These are phyloP conservation scores for Gasterosteus nipponicus DNA, from an alignment of 2,113 vertebrate genomes.

Conservation along the genomic window DNA sequence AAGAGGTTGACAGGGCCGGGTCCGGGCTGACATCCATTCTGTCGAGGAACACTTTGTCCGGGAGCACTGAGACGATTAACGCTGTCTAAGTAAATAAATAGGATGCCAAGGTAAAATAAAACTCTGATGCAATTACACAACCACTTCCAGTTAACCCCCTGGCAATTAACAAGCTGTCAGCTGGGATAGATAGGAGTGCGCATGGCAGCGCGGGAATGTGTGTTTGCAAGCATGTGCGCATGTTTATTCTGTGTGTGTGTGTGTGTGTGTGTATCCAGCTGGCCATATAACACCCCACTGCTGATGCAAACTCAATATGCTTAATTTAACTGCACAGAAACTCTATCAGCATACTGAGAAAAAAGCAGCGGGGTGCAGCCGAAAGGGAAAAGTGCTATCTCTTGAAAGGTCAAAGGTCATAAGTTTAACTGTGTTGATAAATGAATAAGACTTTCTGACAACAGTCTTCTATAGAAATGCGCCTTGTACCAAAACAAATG, in stretches of 20 bases:
- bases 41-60: slow-evolving; percentile 55
- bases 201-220: slow-evolving; percentile 34
- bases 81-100: slow-evolving; percentile 77
- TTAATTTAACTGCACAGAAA: slow-evolving; percentile 80
- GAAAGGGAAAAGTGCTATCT: slow-evolving; percentile 41
- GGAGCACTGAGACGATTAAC: slow-evolving; percentile 68
- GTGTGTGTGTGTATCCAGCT: slow-evolving; percentile 57
- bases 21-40: slow-evolving; percentile 40
- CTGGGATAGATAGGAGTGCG: slow-evolving; percentile 70
- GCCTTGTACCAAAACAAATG: neutral
- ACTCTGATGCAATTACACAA: slow-evolving; percentile 83
- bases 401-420: slow-evolving; percentile 45
- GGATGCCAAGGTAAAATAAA: slow-evolving; percentile 75
- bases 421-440: slow-evolving; percentile 11
- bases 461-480: slow-evolving; percentile 11
- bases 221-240: slow-evolving; percentile 23
- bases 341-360: slow-evolving; percentile 64
- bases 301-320: slow-evolving; percentile 78
- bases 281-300: slow-evolving; percentile 72
- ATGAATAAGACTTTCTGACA: slow-evolving; percentile 11
- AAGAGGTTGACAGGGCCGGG: slow-evolving; percentile 32
- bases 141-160: slow-evolving; percentile 82
- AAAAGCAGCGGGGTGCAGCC: slow-evolving; percentile 38
- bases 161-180: slow-evolving; percentile 82
- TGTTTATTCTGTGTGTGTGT: slow-evolving; percentile 11